Evolutionary conservation across 2,888 invertebrate species (phyloP).

Genomic region (Acrobasis consociella): DNA sequence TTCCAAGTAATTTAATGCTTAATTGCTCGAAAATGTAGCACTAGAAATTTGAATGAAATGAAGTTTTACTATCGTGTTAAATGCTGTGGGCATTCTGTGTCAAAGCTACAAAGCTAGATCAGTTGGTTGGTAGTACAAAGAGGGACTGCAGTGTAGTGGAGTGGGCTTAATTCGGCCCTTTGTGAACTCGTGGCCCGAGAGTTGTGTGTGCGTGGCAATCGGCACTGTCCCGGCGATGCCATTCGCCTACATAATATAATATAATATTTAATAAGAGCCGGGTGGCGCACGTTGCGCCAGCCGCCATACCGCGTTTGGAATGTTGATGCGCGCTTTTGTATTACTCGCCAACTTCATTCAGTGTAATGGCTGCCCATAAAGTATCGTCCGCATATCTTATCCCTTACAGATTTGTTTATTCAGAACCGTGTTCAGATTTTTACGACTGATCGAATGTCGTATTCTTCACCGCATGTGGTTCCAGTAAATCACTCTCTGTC

Average conservation of each 20-base stretch:
- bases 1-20: conserved; percentile 16
- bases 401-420: conserved; percentile 47
- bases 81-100: conserved; percentile 2
- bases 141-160: conserved; percentile 44
- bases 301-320: conserved; percentile 42
- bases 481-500: not conserved
- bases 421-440: conserved; percentile 20
- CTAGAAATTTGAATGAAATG: not conserved
- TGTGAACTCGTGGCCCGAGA: conserved; percentile 45
- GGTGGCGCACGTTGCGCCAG: conserved; percentile 31
- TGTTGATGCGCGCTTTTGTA: conserved; percentile 57
- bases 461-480: conserved; percentile 2
- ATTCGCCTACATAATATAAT: conserved; percentile 49
- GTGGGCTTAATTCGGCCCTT: conserved; percentile 61
- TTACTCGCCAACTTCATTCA: conserved; percentile 53
- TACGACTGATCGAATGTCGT: conserved; percentile 13
- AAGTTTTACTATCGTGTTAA: not conserved
- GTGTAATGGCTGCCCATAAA: conserved; percentile 50
- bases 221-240: conserved; percentile 41
- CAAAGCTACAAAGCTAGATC: conserved; percentile 50
- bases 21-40: conserved; percentile 8
- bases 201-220: conserved; percentile 42
- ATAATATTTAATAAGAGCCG: conserved; percentile 54
- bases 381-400: conserved; percentile 57
- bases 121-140: conserved; percentile 50